These are phyloP conservation scores for Neotragus moschatus DNA, from an alignment of 2,113 vertebrate species.

Conservation along the genomic window DNA sequence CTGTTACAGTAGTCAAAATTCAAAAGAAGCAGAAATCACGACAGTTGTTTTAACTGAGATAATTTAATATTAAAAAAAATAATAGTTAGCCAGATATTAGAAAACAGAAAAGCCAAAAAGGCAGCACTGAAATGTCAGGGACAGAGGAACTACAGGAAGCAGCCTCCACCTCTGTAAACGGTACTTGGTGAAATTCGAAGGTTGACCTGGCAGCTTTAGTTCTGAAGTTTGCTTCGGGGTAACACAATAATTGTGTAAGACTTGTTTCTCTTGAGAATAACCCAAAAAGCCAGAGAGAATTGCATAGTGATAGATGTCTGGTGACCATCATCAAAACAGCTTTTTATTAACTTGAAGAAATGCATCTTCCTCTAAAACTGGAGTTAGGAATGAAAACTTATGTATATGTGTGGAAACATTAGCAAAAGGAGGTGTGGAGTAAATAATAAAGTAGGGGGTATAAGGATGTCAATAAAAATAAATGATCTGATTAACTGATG, in stretches of 20 bases:
- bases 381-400: background rate
- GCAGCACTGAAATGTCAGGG: background rate
- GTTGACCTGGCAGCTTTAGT: background rate
- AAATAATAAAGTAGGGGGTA: background rate
- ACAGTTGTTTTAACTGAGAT: background rate
- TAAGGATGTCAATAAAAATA: background rate
- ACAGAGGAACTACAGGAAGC: background rate
- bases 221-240: constrained; percentile 9
- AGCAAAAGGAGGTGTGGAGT: background rate
- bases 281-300: background rate
- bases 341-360: background rate
- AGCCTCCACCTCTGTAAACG: background rate
- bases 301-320: background rate
- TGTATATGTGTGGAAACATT: background rate
- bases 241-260: background rate
- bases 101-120: background rate
- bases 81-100: background rate
- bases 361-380: background rate
- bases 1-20: background rate
- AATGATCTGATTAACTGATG: constrained; percentile 35
- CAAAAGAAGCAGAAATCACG: background rate
- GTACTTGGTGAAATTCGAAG: background rate
- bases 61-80: background rate
- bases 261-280: constrained; percentile 11
- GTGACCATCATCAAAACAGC: background rate